phyloP scores from a whole-genome alignment of 2,113 vertebrate species.

The Tichodroma muraria region DNA sequence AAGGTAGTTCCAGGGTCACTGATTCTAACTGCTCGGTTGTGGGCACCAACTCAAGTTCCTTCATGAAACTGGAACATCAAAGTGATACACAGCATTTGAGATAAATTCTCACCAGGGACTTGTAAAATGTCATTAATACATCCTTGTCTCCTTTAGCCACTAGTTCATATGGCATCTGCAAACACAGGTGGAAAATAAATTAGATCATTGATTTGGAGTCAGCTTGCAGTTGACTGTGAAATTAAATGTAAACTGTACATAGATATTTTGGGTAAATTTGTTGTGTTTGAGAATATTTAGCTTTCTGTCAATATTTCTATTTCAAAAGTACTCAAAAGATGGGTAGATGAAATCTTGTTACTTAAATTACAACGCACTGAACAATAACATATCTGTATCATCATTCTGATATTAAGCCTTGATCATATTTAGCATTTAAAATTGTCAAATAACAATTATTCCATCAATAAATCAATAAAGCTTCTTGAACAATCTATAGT shows the following conservation, averaged over 20 bases:
- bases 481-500: neutral
- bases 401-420: neutral
- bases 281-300: neutral
- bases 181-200: neutral
- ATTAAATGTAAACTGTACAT: neutral
- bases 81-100: neutral
- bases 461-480: neutral
- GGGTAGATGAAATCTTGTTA: neutral
- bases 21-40: neutral
- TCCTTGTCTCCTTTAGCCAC: neutral
- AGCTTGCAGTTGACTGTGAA: neutral
- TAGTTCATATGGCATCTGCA: neutral
- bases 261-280: neutral
- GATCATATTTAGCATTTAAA: neutral
- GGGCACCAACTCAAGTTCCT: neutral
- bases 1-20: neutral
- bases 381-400: neutral
- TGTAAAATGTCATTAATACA: neutral
- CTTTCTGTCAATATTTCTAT: conserved; percentile 1
- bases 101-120: neutral
- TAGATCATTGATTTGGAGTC: neutral
- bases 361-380: neutral
- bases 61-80: neutral
- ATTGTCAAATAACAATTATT: neutral
- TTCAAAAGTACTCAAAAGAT: neutral